Percentiles rank a stretch among this genome's conserved stretches.
Conservation (phyloP, 2,888 invertebrate genomes). For the Spilosoma lubricipeda region DNA sequence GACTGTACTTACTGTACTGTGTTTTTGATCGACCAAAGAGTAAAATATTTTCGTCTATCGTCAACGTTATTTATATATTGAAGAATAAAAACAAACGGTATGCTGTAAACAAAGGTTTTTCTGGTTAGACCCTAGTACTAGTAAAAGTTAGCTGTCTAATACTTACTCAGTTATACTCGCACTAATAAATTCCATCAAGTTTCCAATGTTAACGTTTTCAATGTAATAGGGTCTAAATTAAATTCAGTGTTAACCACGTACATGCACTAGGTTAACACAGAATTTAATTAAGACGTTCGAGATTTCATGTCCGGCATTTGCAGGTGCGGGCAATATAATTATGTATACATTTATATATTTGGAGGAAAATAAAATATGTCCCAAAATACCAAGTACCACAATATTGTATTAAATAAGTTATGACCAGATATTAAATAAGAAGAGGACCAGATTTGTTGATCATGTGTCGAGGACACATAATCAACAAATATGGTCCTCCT, state of each 20-base stretch:
- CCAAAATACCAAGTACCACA: neutral
- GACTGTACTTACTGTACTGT: conserved; percentile 14
- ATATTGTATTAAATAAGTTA: neutral
- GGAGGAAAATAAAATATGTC: too few species aligned
- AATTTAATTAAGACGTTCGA: too few species aligned
- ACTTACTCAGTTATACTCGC: neutral
- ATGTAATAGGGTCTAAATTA: too few species aligned
- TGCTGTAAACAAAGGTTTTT: neutral
- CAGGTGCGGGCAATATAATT: too few species aligned
- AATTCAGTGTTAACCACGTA: neutral
- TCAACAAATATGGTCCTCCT: too few species aligned
- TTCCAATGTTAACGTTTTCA: neutral
- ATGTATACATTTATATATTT: too few species aligned
- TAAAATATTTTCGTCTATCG: neutral
- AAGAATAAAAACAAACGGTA: neutral
- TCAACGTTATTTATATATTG: neutral
- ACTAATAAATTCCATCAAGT: neutral
- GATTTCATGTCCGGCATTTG: too few species aligned
- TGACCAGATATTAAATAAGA: too few species aligned
- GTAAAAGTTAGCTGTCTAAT: neutral
- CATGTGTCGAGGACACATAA: too few species aligned
- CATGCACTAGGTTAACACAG: too few species aligned
- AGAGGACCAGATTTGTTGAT: too few species aligned
- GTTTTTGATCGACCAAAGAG: conserved; percentile 9
- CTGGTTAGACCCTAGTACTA: too few species aligned